phyloP scores from a whole-genome alignment of 2,113 vertebrate genomes.

The Catharus fuscescens region DNA sequence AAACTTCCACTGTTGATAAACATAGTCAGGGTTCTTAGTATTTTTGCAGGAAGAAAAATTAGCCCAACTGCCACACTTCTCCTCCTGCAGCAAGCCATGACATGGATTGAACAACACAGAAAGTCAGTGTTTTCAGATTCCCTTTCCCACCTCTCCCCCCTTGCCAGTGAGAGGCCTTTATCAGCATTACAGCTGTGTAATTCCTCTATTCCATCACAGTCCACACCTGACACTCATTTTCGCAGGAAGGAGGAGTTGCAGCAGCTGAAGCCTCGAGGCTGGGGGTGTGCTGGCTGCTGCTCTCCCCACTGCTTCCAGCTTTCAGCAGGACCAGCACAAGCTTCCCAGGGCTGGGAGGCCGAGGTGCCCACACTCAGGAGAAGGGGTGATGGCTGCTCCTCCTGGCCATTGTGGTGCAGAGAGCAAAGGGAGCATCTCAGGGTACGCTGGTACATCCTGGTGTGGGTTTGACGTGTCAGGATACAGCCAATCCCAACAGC shows the following conservation, averaged over 20 bases:
- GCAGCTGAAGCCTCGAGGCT: not conserved
- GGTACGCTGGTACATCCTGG: not conserved
- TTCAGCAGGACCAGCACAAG: not conserved
- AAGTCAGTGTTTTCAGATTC: not conserved
- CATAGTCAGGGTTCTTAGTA: not conserved
- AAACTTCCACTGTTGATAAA: not conserved
- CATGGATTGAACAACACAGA: not conserved
- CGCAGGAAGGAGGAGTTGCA: not conserved
- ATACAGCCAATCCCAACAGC: not conserved
- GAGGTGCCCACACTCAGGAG: not conserved
- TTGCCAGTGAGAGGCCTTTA: not conserved
- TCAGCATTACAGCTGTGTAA: not conserved
- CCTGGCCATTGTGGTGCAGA: not conserved
- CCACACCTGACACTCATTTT: not conserved
- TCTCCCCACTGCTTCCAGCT: not conserved
- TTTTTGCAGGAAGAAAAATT: not conserved
- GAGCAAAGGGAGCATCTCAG: not conserved
- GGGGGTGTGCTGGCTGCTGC: not conserved
- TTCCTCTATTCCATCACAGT: not conserved
- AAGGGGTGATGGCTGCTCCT: not conserved
- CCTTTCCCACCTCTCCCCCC: not conserved
- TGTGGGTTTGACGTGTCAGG: not conserved
- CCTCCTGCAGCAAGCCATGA: not conserved
- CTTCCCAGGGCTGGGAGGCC: accelerated
- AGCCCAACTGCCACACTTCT: not conserved